Evolutionary conservation across 2,888 invertebrate genomes (phyloP).

Genomic region (Rhabditoides inermis): DNA sequence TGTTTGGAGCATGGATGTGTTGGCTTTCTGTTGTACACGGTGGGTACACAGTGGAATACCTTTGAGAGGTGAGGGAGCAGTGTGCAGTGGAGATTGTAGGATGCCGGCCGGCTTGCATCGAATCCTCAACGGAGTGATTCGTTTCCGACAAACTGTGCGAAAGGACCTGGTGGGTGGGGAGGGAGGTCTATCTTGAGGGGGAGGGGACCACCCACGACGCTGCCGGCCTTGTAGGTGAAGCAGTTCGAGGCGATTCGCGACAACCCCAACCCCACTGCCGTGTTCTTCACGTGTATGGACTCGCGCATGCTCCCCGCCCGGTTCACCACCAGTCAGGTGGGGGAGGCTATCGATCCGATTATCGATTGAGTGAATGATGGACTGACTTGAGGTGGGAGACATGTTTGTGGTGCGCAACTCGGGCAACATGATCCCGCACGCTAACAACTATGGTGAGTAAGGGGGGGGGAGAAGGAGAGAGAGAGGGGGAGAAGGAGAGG

Average conservation of each 20-base stretch:
- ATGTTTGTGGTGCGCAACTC: constrained; percentile 97
- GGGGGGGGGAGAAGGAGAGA: too few relatives aligned
- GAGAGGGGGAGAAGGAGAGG: too few relatives aligned
- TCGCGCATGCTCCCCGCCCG: constrained; percentile 90
- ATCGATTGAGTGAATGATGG: too few relatives aligned
- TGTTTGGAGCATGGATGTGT: too few relatives aligned
- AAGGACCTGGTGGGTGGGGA: constrained; percentile 32
- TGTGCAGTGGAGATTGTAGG: too few relatives aligned
- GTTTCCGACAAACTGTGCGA: constrained; percentile 43
- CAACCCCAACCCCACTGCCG: constrained; percentile 87
- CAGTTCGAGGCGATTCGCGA: constrained; percentile 82
- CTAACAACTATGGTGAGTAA: constrained; percentile 67
- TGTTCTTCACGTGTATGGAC: constrained; percentile 96
- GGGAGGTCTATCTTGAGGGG: too few relatives aligned
- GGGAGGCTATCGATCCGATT: too few relatives aligned
- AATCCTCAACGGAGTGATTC: constrained; percentile 45
- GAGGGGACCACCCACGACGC: background rate
- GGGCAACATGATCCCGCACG: constrained; percentile 86
- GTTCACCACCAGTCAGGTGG: too few relatives aligned
- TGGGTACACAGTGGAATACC: background rate
- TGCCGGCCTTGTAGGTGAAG: constrained; percentile 58
- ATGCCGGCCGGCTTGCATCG: constrained; percentile 39
- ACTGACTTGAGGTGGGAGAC: constrained; percentile 88
- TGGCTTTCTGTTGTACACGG: too few relatives aligned
- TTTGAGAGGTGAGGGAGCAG: too few relatives aligned